Conservation (phyloP, 2,113 vertebrate species). For the Cyanoliseus patagonus region DNA sequence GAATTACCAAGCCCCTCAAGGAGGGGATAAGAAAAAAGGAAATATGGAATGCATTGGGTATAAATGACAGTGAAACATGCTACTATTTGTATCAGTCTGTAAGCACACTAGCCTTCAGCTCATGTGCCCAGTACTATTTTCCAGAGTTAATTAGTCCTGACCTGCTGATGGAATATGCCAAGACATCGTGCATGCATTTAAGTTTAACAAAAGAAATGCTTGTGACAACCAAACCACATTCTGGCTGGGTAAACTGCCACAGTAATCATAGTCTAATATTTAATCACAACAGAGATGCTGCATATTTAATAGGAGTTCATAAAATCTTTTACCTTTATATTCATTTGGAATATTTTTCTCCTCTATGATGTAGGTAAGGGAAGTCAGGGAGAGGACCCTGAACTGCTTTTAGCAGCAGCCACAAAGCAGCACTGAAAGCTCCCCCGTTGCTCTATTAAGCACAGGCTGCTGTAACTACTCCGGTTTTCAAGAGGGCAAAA, state of each 20-base stretch:
- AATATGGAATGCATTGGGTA: neutral
- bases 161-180: neutral
- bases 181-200: neutral
- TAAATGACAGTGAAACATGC: neutral
- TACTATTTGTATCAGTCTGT: neutral
- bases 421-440: neutral
- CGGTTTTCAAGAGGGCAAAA: neutral
- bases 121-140: neutral
- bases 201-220: neutral
- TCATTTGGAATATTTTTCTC: neutral
- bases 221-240: neutral
- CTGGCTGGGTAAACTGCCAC: neutral
- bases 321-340: neutral
- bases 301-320: neutral
- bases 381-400: neutral
- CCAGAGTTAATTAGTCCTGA: neutral
- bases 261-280: neutral
- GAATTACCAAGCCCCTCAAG: neutral
- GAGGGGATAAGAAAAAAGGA: neutral
- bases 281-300: neutral
- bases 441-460: neutral
- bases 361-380: rapidly evolving
- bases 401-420: neutral
- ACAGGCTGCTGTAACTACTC: neutral
- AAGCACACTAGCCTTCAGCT: neutral